Evolutionary conservation across 2,113 vertebrate species (phyloP).

Genomic region (Dicentrarchus labrax): DNA sequence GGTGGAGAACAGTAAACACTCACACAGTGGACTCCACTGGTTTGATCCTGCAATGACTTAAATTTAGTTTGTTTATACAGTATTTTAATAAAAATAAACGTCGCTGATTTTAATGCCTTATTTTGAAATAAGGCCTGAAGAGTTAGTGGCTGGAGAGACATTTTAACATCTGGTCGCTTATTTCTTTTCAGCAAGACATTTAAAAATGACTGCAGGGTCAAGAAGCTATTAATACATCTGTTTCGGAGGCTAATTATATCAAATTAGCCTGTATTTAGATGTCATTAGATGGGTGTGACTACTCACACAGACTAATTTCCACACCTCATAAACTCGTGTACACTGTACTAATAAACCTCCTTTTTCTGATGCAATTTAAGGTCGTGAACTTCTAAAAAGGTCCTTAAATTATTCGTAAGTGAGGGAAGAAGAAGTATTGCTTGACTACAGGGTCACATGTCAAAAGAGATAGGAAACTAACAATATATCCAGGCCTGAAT

Average conservation of each 20-base stretch:
- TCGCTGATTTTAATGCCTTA: not conserved
- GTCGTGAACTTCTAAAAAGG: too few relatives aligned
- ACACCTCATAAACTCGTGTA: not conserved
- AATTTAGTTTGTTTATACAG: not conserved
- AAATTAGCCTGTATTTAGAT: not conserved
- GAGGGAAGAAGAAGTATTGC: too few relatives aligned
- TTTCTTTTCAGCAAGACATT: not conserved
- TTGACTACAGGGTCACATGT: too few relatives aligned
- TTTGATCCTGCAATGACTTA: constrained; percentile 22
- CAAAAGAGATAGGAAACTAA: too few relatives aligned
- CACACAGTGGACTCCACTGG: constrained; percentile 30
- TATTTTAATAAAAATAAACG: not conserved
- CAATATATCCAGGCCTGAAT: too few relatives aligned
- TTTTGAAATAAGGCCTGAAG: not conserved
- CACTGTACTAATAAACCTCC: not conserved
- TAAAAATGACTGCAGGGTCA: not conserved
- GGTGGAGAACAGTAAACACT: constrained; percentile 28
- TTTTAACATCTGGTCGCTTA: not conserved
- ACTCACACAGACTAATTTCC: not conserved
- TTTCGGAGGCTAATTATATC: not conserved
- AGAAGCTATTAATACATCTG: not conserved
- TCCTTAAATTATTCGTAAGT: too few relatives aligned
- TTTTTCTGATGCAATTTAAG: not conserved
- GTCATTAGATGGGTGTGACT: not conserved
- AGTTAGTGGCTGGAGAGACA: not conserved